Evolutionary conservation across 2,888 invertebrate species (phyloP).

Genomic region (Deroplatys truncata): DNA sequence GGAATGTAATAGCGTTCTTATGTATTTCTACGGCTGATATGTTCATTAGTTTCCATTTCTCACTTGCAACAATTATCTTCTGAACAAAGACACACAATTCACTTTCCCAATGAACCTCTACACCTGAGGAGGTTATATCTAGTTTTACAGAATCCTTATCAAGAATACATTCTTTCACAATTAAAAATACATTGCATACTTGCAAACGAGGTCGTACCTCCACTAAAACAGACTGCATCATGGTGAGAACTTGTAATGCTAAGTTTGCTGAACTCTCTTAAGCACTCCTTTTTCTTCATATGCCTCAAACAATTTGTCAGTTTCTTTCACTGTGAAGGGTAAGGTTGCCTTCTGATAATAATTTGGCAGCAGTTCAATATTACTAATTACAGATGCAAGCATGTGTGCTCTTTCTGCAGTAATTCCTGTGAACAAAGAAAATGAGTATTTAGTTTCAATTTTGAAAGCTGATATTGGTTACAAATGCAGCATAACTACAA

Average conservation of each 20-base stretch:
- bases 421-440: constrained; percentile 54
- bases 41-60: constrained; percentile 38
- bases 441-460: not conserved
- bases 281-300: constrained; percentile 57
- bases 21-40: constrained; percentile 39
- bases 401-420: constrained; percentile 83
- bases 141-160: constrained; percentile 41
- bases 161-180: constrained; percentile 47
- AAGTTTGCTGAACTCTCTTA: constrained; percentile 36
- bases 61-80: constrained; percentile 32
- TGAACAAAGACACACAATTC: not conserved
- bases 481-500: not conserved
- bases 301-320: constrained; percentile 64
- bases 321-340: constrained; percentile 74
- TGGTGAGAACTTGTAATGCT: constrained; percentile 19
- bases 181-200: constrained; percentile 58
- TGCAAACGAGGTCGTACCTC: constrained; percentile 57
- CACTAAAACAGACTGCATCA: constrained; percentile 51
- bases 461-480: not conserved
- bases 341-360: constrained; percentile 82
- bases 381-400: constrained; percentile 82
- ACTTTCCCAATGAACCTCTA: constrained; percentile 6
- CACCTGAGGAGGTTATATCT: constrained; percentile 22
- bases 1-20: constrained; percentile 40
- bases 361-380: constrained; percentile 74